Conservation (phyloP, 2,797 vertebrate species). For the Siniperca obscura region DNA sequence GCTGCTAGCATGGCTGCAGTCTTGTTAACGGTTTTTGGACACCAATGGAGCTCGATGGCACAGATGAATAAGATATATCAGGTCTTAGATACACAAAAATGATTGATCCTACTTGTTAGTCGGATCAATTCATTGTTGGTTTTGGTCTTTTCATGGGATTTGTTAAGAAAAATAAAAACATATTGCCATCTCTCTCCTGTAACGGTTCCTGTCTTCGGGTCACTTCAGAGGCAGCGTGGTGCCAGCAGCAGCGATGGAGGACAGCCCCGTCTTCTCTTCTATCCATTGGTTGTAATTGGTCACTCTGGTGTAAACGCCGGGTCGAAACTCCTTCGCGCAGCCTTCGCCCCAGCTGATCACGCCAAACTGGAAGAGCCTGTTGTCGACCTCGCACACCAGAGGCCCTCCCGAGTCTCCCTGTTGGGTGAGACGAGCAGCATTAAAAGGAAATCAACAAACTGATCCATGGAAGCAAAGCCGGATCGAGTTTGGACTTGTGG, state of each 20-base stretch:
- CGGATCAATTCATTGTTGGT: too few relatives aligned
- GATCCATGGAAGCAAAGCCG: rapidly evolving
- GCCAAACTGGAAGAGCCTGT: constrained; percentile 87
- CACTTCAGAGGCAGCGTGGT: constrained; percentile 70
- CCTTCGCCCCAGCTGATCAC: constrained; percentile 95
- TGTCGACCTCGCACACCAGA: constrained; percentile 85
- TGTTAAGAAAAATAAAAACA: too few relatives aligned
- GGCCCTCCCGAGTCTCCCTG: constrained; percentile 97
- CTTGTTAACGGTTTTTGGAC: too few relatives aligned
- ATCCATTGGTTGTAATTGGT: constrained; percentile 92
- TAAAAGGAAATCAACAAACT: background rate
- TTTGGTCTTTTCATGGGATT: too few relatives aligned
- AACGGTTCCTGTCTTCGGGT: background rate
- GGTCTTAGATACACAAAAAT: background rate
- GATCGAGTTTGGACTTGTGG: constrained; percentile 2
- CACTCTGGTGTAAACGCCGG: constrained; percentile 94
- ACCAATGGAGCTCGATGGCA: too few relatives aligned
- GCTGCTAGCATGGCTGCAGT: background rate
- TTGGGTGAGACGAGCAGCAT: background rate
- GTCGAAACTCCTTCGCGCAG: constrained; percentile 86
- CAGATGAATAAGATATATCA: background rate
- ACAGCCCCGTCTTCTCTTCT: constrained; percentile 68
- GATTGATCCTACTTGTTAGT: background rate
- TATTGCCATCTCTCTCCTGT: background rate
- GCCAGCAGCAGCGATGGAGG: constrained; percentile 43